These are phyloP conservation scores for Lacerta agilis DNA, from an alignment of 2,797 vertebrate species.

Conservation along the genomic window DNA sequence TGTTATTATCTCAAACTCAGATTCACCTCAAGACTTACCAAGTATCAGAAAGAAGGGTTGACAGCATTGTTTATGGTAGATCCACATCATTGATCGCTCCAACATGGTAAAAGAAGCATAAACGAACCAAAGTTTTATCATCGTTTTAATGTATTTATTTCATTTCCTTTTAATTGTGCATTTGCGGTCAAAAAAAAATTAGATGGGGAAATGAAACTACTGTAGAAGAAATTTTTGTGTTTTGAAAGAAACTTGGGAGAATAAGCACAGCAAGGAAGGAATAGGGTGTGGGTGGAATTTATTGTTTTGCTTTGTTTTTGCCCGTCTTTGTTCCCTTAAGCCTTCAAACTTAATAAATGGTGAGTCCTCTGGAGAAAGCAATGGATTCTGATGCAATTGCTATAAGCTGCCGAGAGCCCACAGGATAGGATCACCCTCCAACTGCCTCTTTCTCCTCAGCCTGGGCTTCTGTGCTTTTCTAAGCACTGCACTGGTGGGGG, in stretches of 20 bases:
- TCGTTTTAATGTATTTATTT: too few species aligned
- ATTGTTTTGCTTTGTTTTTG: background rate
- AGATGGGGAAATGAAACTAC: too few species aligned
- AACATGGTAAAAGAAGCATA: too few species aligned
- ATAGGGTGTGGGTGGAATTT: background rate
- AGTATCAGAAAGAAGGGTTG: too few species aligned
- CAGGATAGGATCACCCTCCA: background rate
- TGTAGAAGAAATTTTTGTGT: too few species aligned
- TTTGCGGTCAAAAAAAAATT: too few species aligned
- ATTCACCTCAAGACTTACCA: too few species aligned
- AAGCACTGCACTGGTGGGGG: background rate
- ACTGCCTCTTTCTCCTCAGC: background rate
- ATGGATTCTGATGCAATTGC: background rate
- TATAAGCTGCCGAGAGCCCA: background rate
- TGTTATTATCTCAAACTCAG: too few species aligned
- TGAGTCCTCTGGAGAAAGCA: background rate
- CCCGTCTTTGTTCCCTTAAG: background rate
- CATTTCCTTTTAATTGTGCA: too few species aligned
- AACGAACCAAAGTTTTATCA: too few species aligned
- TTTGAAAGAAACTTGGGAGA: background rate
- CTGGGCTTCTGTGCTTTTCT: background rate
- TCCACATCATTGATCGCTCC: too few species aligned
- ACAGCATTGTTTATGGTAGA: too few species aligned
- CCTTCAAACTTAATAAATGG: background rate
- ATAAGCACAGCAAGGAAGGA: background rate